Evolutionary conservation across 2,113 vertebrate genomes (phyloP).

Genomic region (Syngnathoides biaculeatus): DNA sequence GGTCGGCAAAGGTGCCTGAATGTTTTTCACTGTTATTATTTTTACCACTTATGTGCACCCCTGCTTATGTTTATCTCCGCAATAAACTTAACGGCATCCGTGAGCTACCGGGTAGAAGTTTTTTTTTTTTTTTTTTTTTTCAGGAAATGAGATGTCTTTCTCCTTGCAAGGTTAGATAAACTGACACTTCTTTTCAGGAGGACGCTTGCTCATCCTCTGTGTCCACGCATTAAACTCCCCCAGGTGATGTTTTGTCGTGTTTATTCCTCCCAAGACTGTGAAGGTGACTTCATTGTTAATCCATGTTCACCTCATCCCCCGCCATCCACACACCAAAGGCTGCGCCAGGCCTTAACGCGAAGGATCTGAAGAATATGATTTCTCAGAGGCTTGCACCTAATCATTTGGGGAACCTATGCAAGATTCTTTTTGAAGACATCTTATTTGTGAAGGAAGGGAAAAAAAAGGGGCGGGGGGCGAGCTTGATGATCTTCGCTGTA

Average conservation of each 20-base stretch:
- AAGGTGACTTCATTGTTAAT: slow-evolving; percentile 51
- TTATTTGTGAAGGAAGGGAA: not conserved
- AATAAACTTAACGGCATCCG: not conserved
- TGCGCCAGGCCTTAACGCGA: slow-evolving; percentile 39
- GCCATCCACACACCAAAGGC: slow-evolving; percentile 53
- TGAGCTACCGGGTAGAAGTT: slow-evolving; percentile 13
- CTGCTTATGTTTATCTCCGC: not conserved
- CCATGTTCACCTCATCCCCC: slow-evolving; percentile 49
- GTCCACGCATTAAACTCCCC: slow-evolving; percentile 28
- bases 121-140: too few relatives aligned
- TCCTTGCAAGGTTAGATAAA: slow-evolving; percentile 9
- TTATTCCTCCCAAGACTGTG: slow-evolving; percentile 33
- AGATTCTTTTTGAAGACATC: slow-evolving; percentile 5
- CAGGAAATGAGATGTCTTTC: slow-evolving; percentile 3
- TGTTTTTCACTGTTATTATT: too few relatives aligned
- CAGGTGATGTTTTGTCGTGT: slow-evolving; percentile 36
- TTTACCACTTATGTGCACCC: too few relatives aligned
- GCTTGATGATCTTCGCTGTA: slow-evolving; percentile 12
- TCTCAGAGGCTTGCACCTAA: slow-evolving; percentile 8
- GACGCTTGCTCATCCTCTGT: slow-evolving; percentile 23
- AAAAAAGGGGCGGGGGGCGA: slow-evolving; percentile 1
- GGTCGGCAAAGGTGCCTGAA: too few relatives aligned
- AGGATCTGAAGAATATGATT: slow-evolving; percentile 21
- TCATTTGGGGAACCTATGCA: slow-evolving; percentile 24
- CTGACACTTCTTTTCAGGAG: slow-evolving; percentile 19